Base-by-base conservation (phyloP, 2,113 vertebrate species). In the Anolis carolinensis region DNA sequence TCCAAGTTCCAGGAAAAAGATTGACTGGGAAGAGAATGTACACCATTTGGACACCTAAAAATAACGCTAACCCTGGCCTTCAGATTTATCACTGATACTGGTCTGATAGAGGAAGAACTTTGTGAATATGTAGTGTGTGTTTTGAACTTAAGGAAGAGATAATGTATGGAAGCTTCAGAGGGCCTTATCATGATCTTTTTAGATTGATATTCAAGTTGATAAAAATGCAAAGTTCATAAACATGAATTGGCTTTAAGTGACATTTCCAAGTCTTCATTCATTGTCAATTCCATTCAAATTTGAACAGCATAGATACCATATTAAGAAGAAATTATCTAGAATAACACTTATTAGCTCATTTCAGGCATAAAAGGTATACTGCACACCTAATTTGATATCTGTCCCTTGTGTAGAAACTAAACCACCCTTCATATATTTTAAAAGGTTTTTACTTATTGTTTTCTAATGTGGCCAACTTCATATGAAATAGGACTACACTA, bases 1-100 rank as follows among this genome's bases (percentile, higher is more conserved):
- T 88, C 77, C 2, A 30, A 86, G 68, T 92, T 94, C 92, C 89
- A 89, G 86, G 92, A 94, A 93, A 0, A 5, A 71, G 75, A 91
- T 87, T 86, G 90, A 85, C 87, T 83, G 50, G 72, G 71, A 68
- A 81, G 77, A 74, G 91, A 88, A 76, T 65, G 79, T 79, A 81
- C 50, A 62, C 81, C 82, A 74, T 23, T 32, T 55, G 72, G 74
- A 85, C 0, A 0, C 83, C 92, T 93, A 94, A 93, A 95, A 94
- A 93, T 93, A 94, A 89, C 63, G 52, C 63, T 67, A 83, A 88
- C 81, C 81, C 77, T 92, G 87, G 76, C 77, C 50, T 90, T 84
- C 86, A 77, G 36, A 27, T 44, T 70, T 36, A 68, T 65, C 50
- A 68, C 27, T 80, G 34, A 86, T 67, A 52, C 86, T 90, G 77